phyloP scores from a whole-genome alignment of 2,888 invertebrate genomes.

The Pardosa pseudoannulata region DNA sequence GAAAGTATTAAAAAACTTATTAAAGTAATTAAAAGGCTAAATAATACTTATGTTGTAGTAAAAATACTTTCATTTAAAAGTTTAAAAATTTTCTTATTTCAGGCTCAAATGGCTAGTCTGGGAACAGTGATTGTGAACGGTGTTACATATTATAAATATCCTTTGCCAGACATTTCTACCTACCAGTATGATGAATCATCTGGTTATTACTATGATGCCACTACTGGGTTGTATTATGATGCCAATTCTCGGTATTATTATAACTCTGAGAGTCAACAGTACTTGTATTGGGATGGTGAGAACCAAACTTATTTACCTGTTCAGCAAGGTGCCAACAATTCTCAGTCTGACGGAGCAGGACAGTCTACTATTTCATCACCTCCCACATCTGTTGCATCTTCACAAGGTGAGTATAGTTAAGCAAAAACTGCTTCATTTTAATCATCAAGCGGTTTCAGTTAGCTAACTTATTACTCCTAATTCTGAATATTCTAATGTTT shows the following conservation, averaged over 20 bases:
- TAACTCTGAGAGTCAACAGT: conserved; percentile 92
- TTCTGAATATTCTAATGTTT: no score
- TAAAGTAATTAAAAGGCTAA: no score
- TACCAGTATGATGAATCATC: conserved; percentile 96
- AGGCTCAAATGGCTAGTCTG: conserved; percentile 65
- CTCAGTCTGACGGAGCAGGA: not conserved
- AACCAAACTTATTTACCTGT: conserved; percentile 78
- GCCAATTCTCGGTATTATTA: conserved; percentile 97
- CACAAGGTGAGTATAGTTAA: conserved; percentile 1
- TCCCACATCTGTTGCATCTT: conserved; percentile 24
- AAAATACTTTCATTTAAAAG: not conserved
- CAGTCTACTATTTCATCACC: conserved; percentile 16
- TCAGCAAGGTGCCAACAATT: conserved; percentile 73
- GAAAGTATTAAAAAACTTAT: no score
- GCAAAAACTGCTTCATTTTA: no score
- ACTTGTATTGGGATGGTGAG: conserved; percentile 93
- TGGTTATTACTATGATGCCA: conserved; percentile 96
- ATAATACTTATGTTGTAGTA: no score
- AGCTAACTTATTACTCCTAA: no score
- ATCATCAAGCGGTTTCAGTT: no score
- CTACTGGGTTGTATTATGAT: conserved; percentile 96
- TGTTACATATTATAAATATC: conserved; percentile 74
- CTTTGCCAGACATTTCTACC: conserved; percentile 89
- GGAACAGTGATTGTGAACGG: conserved; percentile 74
- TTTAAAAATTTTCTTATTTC: conserved; percentile 14